Base-by-base conservation (phyloP, 1,140 invertebrate genomes). In the Palaemon carinicauda region DNA sequence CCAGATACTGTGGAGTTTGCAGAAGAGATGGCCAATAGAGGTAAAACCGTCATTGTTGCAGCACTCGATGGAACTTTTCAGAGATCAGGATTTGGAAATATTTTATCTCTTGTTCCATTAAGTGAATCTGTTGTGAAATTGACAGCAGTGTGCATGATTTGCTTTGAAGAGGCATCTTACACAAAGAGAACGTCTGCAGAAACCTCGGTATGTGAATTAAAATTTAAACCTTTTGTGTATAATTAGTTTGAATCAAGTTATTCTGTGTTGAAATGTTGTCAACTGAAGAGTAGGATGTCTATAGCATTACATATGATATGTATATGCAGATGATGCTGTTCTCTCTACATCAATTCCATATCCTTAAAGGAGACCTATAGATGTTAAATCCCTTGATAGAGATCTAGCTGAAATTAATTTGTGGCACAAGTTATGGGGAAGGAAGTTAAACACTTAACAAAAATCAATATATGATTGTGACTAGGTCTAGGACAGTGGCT, bases 21-120 rank as follows among this genome's bases (percentile, higher is more conserved):
- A 89, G 94, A 95, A 89, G 88, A 90, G 29, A 92, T 94, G 92
- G 94, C 94, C 4, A 93, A 94, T 87, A 87, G 83, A 73, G 94
- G 94, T 3, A 95, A 94, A 91, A 93, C 92, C 31, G 93, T 95
- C 1, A 93, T 94, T 29, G 93, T 95, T 12, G 94, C 94, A 27
- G 94, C 94, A 27, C 89, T 95, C 60, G 94, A 94, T 91, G 94
- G 93, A 10, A 94, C 94, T 21, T 89, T 81, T 52, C 78, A 77
- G 87, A 91, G 94, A 90, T 88, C 92, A 91, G 92, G 92, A 12
- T 95, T 95, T 91, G 92, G 92, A n/a, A 91, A 93, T 85, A 94
- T 94, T 41, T 89, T 95, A 5, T 91, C 92, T 50, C 90, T 95
- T n/a, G 92, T 95, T n/a, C 94, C 94, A 27, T 87, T 94, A n/a